These are phyloP conservation scores for Venustoraphidia nigricollis DNA, from an alignment of 2,888 invertebrate genomes.

Conservation along the genomic window DNA sequence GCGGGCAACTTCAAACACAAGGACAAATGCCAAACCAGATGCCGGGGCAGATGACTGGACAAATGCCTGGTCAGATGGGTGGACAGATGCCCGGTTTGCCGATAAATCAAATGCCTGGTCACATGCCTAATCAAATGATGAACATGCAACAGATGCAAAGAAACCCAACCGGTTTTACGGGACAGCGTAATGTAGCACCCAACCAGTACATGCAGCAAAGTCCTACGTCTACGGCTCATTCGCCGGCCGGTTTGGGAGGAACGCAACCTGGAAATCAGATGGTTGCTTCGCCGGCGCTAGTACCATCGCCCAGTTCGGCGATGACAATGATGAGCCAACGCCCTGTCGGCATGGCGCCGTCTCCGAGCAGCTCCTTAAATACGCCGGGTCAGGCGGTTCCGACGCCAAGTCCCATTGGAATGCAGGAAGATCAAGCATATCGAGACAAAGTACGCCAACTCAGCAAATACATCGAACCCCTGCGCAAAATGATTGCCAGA, in stretches of 20 bases:
- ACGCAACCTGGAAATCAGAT: constrained; percentile 35
- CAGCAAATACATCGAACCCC: constrained; percentile 85
- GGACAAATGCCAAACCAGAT: constrained; percentile 12
- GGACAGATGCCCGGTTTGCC: constrained; percentile 26
- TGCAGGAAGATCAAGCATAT: constrained; percentile 77
- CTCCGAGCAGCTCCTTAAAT: constrained; percentile 72
- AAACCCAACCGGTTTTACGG: constrained; percentile 24
- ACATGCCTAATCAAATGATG: constrained; percentile 7
- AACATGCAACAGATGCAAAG: constrained; percentile 15
- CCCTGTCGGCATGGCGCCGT: constrained; percentile 45
- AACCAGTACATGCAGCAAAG: constrained; percentile 66
- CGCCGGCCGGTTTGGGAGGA: constrained; percentile 46
- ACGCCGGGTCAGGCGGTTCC: constrained; percentile 39
- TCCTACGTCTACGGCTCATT: constrained; percentile 61
- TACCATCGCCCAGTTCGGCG: constrained; percentile 50
- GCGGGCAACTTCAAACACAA: constrained; percentile 25
- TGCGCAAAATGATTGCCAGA: constrained; percentile 77
- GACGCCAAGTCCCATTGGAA: constrained; percentile 46
- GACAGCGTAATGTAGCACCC: constrained; percentile 24
- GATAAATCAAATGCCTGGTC: constrained; percentile 11
- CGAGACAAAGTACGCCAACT: constrained; percentile 85
- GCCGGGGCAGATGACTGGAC: constrained; percentile 19
- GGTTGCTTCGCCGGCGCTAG: constrained; percentile 55
- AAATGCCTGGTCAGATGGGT: constrained; percentile 23
- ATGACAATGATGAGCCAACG: constrained; percentile 35